These are phyloP conservation scores for human (Homo sapiens) DNA, from an alignment of 2,113 vertebrate species.

Conservation along the genomic window DNA sequence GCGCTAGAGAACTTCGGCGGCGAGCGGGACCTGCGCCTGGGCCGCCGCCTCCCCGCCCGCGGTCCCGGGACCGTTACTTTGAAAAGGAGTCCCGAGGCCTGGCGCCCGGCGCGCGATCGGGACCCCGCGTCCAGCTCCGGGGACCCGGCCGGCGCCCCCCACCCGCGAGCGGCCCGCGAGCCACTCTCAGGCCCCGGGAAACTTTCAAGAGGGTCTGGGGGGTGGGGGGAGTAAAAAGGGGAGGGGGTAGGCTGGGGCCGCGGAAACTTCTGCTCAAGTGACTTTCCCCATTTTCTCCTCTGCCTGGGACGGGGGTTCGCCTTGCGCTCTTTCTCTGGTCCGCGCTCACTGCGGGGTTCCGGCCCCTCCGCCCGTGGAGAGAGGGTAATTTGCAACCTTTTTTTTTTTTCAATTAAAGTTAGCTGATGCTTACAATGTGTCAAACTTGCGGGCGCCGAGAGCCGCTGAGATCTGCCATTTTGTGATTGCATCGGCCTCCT, in stretches of 20 bases:
- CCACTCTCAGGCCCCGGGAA: slow-evolving; percentile 58
- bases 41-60: slow-evolving; percentile 62
- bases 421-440: slow-evolving; percentile 84
- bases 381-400: slow-evolving; percentile 50
- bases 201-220: slow-evolving; percentile 66
- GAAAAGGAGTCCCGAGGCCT: slow-evolving; percentile 27
- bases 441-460: slow-evolving; percentile 90
- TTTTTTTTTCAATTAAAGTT: slow-evolving; percentile 82
- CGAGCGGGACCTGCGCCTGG: slow-evolving; percentile 81
- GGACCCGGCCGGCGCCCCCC: neutral
- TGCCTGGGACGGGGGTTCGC: neutral
- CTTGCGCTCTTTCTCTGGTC: neutral
- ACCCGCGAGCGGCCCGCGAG: slow-evolving; percentile 14
- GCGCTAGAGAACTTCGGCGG: slow-evolving; percentile 87
- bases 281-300: slow-evolving; percentile 47
- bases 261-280: slow-evolving; percentile 71
- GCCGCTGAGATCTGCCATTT: slow-evolving; percentile 96
- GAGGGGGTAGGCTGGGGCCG: neutral
- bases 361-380: neutral
- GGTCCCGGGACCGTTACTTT: slow-evolving; percentile 85
- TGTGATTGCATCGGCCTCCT: slow-evolving; percentile 92
- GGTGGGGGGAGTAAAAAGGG: neutral
- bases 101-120: neutral
- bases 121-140: neutral
- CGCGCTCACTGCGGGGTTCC: slow-evolving; percentile 19